phyloP scores from a whole-genome alignment of 2,797 vertebrate species.

The Phoebastria nigripes region DNA sequence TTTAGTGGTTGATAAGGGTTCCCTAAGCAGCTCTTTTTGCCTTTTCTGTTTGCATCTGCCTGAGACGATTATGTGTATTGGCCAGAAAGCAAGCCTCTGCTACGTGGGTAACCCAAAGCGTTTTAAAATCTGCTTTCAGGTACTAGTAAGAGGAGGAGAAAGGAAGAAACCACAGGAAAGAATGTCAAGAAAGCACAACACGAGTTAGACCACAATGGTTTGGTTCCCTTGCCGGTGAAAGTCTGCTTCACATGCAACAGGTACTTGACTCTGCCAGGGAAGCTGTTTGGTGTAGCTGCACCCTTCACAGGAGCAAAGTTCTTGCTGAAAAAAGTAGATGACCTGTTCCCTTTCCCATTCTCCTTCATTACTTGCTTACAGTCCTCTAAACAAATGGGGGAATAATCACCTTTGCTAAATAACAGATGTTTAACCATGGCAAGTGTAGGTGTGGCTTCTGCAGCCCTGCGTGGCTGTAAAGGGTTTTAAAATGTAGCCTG shows the following conservation, averaged over 20 bases:
- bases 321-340: neutral
- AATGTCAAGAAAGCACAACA: conserved; percentile 93
- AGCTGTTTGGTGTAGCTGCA: neutral
- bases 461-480: neutral
- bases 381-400: neutral
- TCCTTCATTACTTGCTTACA: neutral
- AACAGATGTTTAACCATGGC: neutral
- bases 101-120: neutral
- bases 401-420: neutral
- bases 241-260: conserved; percentile 96
- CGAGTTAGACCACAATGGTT: conserved; percentile 91
- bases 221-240: conserved; percentile 94
- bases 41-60: neutral
- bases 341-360: neutral
- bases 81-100: neutral
- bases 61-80: neutral
- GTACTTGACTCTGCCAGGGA: conserved; percentile 65
- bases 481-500: neutral
- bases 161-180: conserved; percentile 92
- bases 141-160: conserved; percentile 94
- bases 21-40: neutral
- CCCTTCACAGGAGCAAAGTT: neutral
- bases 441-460: neutral
- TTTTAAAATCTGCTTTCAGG: conserved; percentile 74
- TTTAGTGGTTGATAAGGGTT: neutral